Evolutionary conservation across 2,113 vertebrate species (phyloP).

Genomic region (Microtus ochrogaster): DNA sequence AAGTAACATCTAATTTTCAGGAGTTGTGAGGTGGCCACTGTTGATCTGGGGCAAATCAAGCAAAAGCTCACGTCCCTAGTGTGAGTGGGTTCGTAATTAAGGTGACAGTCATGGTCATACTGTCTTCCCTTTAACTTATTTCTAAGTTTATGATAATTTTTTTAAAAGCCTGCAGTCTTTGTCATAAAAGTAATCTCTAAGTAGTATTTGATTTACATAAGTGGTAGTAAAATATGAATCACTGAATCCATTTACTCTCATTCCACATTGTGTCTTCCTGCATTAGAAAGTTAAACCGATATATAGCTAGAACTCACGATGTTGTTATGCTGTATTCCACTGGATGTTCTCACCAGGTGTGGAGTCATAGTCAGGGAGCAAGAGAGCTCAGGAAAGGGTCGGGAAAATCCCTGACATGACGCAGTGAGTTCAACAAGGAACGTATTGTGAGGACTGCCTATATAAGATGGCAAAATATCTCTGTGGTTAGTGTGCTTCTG

Average conservation of each 20-base stretch:
- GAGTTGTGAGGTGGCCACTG: neutral
- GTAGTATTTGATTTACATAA: constrained; percentile 54
- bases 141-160: constrained; percentile 13
- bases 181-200: constrained; percentile 26
- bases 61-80: neutral
- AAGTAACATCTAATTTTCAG: constrained; percentile 45
- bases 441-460: neutral
- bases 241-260: neutral
- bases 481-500: neutral
- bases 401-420: neutral
- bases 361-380: neutral
- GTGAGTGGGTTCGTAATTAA: neutral
- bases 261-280: neutral
- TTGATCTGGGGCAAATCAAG: neutral
- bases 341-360: neutral
- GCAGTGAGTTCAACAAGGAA: neutral
- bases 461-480: neutral
- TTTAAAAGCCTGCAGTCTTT: neutral
- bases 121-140: neutral
- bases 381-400: neutral
- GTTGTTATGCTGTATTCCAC: neutral
- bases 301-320: neutral
- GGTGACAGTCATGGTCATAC: constrained; percentile 7
- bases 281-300: neutral
- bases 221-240: neutral